A percentile compares a stretch with the other conserved stretches of the same genome.
phyloP scores from a whole-genome alignment of 2,797 vertebrate genomes.

The Lepilemur ruficaudatus region DNA sequence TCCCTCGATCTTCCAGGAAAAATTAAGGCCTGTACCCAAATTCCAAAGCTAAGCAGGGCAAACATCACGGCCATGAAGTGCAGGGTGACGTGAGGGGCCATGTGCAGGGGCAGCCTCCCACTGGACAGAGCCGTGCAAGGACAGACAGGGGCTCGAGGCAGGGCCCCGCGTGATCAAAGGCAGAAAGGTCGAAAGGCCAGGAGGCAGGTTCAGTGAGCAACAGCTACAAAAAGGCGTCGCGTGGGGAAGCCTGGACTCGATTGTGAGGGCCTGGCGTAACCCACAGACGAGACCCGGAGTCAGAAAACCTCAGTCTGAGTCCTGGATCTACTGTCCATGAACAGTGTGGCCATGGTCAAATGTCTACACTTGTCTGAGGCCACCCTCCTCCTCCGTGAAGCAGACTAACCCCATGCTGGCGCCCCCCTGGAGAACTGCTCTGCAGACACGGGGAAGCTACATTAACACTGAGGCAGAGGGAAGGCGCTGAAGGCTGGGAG shows the following conservation, averaged over 20 bases:
- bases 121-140: fast-evolving
- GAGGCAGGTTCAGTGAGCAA: neutral
- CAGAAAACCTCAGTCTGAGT: neutral
- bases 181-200: neutral
- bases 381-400: neutral
- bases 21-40: neutral
- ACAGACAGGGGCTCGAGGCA: fast-evolving
- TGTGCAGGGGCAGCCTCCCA: too few relatives aligned
- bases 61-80: fast-evolving
- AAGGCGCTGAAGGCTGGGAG: neutral
- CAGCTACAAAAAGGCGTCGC: neutral
- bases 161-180: fast-evolving
- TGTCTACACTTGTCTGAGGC: neutral
- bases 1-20: neutral
- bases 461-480: neutral
- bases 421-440: neutral
- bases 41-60: neutral
- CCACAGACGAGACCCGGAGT: neutral
- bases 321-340: neutral
- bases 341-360: neutral
- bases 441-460: fast-evolving
- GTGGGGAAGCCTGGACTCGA: neutral
- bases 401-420: neutral
- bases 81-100: neutral
- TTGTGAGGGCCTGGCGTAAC: neutral